Conservation (phyloP, 1,140 invertebrate species). For the Aphelinus certus region DNA sequence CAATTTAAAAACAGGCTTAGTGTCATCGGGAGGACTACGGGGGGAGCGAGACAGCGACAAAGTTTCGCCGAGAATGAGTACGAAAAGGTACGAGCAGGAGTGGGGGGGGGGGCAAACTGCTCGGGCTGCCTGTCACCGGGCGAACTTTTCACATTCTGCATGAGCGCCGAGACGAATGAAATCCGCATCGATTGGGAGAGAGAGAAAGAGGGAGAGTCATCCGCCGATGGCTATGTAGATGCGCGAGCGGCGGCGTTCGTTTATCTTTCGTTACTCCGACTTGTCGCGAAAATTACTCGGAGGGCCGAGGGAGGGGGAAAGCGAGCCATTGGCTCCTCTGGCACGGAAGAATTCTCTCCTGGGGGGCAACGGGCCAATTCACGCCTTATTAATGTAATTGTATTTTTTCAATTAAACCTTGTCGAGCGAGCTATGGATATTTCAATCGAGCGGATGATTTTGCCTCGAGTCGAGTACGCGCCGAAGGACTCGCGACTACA, state of each 20-base stretch:
- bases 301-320: too few relatives aligned
- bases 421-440: too few relatives aligned
- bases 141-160: conserved; percentile 15
- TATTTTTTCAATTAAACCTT: conserved; percentile 31
- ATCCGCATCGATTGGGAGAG: conserved; percentile 24
- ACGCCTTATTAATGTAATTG: conserved; percentile 26
- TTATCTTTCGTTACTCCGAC: conserved; percentile 13
- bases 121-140: neutral
- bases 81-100: conserved; percentile 17
- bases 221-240: too few relatives aligned
- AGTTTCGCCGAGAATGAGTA: conserved; percentile 23
- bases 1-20: conserved; percentile 57
- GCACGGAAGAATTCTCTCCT: too few relatives aligned
- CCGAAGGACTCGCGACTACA: too few relatives aligned
- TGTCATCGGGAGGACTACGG: conserved; percentile 32
- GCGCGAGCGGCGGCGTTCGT: neutral
- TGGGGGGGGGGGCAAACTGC: neutral
- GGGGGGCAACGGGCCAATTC: conserved; percentile 2
- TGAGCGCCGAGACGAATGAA: conserved; percentile 26
- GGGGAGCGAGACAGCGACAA: neutral
- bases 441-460: too few relatives aligned
- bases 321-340: too few relatives aligned
- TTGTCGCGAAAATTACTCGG: conserved; percentile 33
- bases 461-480: too few relatives aligned
- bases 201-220: too few relatives aligned